Conservation (phyloP, 2,888 invertebrate species). For the Pandemis cinnamomeana region DNA sequence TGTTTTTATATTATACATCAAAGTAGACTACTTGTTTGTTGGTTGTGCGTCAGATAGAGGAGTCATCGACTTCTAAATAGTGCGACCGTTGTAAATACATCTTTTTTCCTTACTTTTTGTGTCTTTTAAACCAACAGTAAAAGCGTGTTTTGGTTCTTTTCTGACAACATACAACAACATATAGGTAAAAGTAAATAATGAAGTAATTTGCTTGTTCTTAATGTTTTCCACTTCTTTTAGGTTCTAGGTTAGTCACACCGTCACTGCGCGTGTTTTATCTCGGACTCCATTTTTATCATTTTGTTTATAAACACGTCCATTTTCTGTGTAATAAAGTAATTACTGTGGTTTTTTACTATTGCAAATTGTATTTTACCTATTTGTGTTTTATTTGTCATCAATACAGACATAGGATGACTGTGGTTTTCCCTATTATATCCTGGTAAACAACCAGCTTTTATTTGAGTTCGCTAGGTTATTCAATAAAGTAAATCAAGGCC, state of each 20-base stretch:
- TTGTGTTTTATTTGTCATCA: background rate
- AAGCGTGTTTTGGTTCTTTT: slow-evolving; percentile 13
- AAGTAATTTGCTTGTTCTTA: slow-evolving; percentile 4
- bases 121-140: slow-evolving; percentile 47
- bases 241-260: slow-evolving; percentile 13
- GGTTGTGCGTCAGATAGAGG: slow-evolving; percentile 45
- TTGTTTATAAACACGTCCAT: slow-evolving; percentile 25
- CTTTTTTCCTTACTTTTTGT: slow-evolving; percentile 46
- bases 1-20: slow-evolving; percentile 12
- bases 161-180: slow-evolving; percentile 4
- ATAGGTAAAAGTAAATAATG: background rate
- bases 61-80: slow-evolving; percentile 68
- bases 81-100: slow-evolving; percentile 56
- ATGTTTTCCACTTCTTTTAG: slow-evolving; percentile 5
- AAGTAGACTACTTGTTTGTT: slow-evolving; percentile 26
- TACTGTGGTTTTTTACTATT: background rate
- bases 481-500: slow-evolving; percentile 11
- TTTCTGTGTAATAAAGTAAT: background rate
- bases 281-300: slow-evolving; percentile 14
- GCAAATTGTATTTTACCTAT: background rate
- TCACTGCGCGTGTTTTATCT: slow-evolving; percentile 13
- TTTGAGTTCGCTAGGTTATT: background rate
- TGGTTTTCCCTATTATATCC: slow-evolving; percentile 2
- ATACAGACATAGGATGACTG: background rate
- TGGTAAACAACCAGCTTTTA: background rate